Evolutionary conservation across 1,140 invertebrate species (phyloP).

Genomic region (Nilaparvata lugens): DNA sequence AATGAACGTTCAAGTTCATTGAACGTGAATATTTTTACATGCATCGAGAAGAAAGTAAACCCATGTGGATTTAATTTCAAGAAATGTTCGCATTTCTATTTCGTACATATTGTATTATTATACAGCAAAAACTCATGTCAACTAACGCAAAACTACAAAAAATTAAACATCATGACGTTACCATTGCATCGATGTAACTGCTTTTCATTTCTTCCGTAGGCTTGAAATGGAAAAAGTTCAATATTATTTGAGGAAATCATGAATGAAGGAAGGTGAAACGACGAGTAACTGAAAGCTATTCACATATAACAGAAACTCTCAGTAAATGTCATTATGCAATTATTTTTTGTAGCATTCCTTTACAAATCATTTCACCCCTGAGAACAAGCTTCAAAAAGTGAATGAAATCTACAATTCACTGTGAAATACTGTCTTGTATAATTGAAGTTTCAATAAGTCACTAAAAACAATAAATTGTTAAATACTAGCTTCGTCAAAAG

Average conservation of each 20-base stretch:
- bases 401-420: neutral
- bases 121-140: too few species aligned
- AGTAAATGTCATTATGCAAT: neutral
- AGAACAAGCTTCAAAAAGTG: neutral
- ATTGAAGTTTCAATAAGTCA: too few species aligned
- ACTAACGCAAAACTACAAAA: slow-evolving; percentile 11
- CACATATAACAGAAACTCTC: neutral
- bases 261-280: neutral
- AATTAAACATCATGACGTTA: slow-evolving; percentile 31
- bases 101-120: too few species aligned
- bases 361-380: neutral
- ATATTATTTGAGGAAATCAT: slow-evolving; percentile 14
- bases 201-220: slow-evolving; percentile 47
- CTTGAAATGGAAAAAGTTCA: slow-evolving; percentile 40
- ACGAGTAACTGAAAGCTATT: neutral
- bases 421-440: too few species aligned
- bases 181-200: slow-evolving; percentile 51
- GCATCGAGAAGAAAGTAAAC: too few species aligned
- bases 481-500: too few species aligned
- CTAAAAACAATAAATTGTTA: too few species aligned
- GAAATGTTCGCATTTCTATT: too few species aligned
- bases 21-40: too few species aligned
- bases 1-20: too few species aligned
- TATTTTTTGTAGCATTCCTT: neutral
- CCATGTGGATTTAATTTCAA: too few species aligned